Evolutionary conservation across 2,888 invertebrate species (phyloP), one percentile per base, ranked within the genome.

Genomic region (Cecidostiba fungosa): DNA sequence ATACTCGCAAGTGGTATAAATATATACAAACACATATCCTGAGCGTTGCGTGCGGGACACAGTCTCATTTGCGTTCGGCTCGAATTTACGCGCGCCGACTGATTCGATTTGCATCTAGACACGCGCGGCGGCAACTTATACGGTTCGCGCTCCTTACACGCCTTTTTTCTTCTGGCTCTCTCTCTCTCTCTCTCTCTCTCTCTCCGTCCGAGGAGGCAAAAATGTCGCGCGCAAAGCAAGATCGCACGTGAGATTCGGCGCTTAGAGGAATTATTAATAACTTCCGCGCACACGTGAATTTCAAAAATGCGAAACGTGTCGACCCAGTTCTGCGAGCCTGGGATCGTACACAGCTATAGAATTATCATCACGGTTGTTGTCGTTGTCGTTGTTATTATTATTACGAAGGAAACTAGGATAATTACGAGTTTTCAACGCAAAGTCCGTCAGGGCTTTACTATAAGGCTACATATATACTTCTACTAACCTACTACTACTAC

Each of bases 61-160:
- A 19, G 14, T 66, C 16, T 54, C 36, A 23, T 69, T 76, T 43
- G 50, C 36, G 23, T 70, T 82, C 23, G 43, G 72, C 39, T 77
- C 77, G 77, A 43, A 70, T 62, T 77, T 83, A 76, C 62, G 77
- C 59, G 39, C 76, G 23, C 26, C 50, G 32, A 23, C 83, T 83
- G 54, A 78, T 83, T 78, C 83, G 77, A 84, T 83, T 83, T 77
- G 29, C 70, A 83, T 83, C 83, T 77, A 83, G 72, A 32, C 66
- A 29, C 66, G 29, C 66, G 66, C 66, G 66, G 66, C 66, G 66
- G 66, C 14, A 19, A 6, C 62, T 74, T 43, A 66, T 12, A 12
- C 82, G 79, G 66, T 66, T 39, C 26, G 39, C 47, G 59, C 43
- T 12, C 59, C n/a, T 62, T 70, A 70, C 36, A 39, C 23, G 29